These are phyloP conservation scores for Polymixis lichenea DNA, from an alignment of 2,888 invertebrate genomes.

Conservation along the genomic window DNA sequence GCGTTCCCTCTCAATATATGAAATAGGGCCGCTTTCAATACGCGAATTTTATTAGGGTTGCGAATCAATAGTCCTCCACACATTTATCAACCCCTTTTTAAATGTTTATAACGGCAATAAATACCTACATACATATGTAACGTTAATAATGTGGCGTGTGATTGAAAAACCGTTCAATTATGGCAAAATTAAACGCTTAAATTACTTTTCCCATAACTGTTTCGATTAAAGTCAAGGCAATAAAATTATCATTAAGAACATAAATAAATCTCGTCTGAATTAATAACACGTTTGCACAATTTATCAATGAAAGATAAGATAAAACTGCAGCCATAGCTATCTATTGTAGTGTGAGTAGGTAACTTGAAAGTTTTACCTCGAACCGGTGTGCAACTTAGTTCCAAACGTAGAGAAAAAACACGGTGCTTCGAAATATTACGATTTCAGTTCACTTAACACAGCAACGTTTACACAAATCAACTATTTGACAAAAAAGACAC, in stretches of 20 bases:
- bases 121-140: too few relatives aligned
- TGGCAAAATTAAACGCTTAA: conserved; percentile 17
- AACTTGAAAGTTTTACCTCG: conserved; percentile 69
- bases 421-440: conserved; percentile 49
- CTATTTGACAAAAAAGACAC: conserved; percentile 60
- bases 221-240: not conserved
- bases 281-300: conserved; percentile 26
- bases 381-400: conserved; percentile 67
- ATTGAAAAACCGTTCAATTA: conserved; percentile 66
- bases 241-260: not conserved
- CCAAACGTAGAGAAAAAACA: conserved; percentile 58
- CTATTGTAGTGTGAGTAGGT: conserved; percentile 57
- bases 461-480: conserved; percentile 52
- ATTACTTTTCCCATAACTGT: conserved; percentile 12
- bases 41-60: conserved; percentile 87
- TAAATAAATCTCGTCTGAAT: conserved; percentile 29
- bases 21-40: conserved; percentile 83
- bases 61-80: conserved; percentile 83
- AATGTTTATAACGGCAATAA: conserved; percentile 74
- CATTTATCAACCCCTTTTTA: conserved; percentile 78
- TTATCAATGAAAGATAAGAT: conserved; percentile 60
- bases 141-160: conserved; percentile 70
- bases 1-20: conserved; percentile 82
- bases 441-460: conserved; percentile 69
- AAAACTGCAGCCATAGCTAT: conserved; percentile 60